Evolutionary conservation across 2,113 vertebrate genomes (phyloP), one percentile per base, ranked within the genome.

Genomic region (Zapornia atra): DNA sequence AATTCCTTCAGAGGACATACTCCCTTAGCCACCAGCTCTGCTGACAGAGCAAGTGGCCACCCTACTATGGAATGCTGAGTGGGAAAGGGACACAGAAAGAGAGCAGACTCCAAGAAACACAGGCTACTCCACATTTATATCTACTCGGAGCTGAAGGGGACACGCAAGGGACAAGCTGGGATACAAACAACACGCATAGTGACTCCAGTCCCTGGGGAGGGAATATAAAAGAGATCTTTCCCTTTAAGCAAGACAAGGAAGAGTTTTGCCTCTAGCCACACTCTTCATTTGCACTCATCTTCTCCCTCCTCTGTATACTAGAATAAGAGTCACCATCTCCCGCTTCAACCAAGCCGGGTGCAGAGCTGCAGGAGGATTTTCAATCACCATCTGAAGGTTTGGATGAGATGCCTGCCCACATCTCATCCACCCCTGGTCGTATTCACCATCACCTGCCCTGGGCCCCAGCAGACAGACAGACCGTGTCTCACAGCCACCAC

Each of bases 331-430:
- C 19, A 33, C 20, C 2, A 1, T 29, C 15, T 8, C 18, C 34
- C 2, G 1, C 51, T 10, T 9, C 7, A 0, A 9, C 12, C 76
- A 87, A 87, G 8, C 17, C 2, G 0, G 2, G 3, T 51, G 31
- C 1, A 0, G 4, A 3, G 29, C 53, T 63, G 4, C 25, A 25
- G 56, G 38, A 61, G 28, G 68, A 50, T 86, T 92, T 85, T 82
- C 13, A 19, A 72, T 42, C 16, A 46, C 6, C 13, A 10, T 54
- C 66, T 87, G 44, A 92, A 90, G 25, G 13, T 66, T 77, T 59
- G 44, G 44, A 46, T 46, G 17, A 46, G 44, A 46, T 24, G 9
- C 91, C 51, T 92, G 73, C 24, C 88, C 68, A 21, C 86, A 94
- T 82, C 61, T 61, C 50, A 7, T 71, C 86, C 71, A 38, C 86